phyloP scores from a whole-genome alignment of 2,113 vertebrate species.

The Alosa alosa region DNA sequence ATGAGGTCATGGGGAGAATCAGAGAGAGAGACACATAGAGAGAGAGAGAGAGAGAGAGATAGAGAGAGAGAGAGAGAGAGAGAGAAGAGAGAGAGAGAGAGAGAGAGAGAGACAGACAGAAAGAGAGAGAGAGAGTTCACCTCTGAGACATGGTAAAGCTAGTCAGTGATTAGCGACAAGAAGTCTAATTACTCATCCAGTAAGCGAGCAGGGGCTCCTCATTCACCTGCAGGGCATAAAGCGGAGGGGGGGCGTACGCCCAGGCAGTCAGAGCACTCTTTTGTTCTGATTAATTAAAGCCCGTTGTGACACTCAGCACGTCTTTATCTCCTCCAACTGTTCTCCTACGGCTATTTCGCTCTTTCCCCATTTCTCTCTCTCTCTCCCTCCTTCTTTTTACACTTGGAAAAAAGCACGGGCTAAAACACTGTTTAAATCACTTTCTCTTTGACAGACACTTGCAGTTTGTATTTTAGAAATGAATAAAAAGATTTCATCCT shows the following conservation, averaged over 20 bases:
- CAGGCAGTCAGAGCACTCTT: conserved; percentile 61
- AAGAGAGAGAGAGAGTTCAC: conserved; percentile 58
- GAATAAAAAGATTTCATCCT: background rate
- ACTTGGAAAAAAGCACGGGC: background rate
- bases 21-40: conserved; percentile 40
- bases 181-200: conserved; percentile 80
- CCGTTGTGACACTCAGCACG: conserved; percentile 90
- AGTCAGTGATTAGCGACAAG: conserved; percentile 75
- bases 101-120: conserved; percentile 33
- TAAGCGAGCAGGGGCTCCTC: conserved; percentile 69
- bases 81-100: conserved; percentile 22
- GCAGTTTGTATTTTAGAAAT: background rate
- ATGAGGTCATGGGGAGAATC: conserved; percentile 46
- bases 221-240: conserved; percentile 81
- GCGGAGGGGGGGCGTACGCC: conserved; percentile 51
- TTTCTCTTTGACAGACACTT: background rate
- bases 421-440: background rate
- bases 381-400: conserved; percentile 42
- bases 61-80: conserved; percentile 36
- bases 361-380: conserved; percentile 46
- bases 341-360: conserved; percentile 76
- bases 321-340: conserved; percentile 85
- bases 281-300: conserved; percentile 97
- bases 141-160: conserved; percentile 76
- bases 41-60: background rate